Evolutionary conservation across 2,797 vertebrate species (phyloP).

Genomic region (Xyrichtys novacula): DNA sequence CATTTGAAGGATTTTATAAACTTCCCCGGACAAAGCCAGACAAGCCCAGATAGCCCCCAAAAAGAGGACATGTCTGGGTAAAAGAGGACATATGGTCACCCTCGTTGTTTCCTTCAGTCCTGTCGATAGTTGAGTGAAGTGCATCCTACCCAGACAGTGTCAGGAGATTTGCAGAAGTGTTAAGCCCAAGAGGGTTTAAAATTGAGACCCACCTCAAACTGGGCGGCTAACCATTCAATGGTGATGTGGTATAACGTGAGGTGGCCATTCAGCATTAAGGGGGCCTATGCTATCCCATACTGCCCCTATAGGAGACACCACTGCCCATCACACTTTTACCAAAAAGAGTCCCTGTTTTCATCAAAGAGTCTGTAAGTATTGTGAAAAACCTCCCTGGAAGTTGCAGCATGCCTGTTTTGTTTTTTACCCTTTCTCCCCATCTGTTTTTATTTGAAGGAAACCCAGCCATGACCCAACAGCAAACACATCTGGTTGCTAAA

Average conservation of each 20-base stretch:
- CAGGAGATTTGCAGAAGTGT: too few relatives aligned
- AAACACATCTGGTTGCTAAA: slow-evolving; percentile 42
- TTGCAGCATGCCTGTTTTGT: slow-evolving; percentile 41
- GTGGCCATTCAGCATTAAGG: neutral
- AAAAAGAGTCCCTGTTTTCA: slow-evolving; percentile 24
- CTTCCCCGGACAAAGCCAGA: too few relatives aligned
- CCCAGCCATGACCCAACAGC: slow-evolving; percentile 40
- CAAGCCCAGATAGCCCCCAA: too few relatives aligned
- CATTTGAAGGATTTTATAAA: too few relatives aligned
- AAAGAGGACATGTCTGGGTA: too few relatives aligned
- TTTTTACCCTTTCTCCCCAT: slow-evolving; percentile 46
- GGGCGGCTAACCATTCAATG: neutral
- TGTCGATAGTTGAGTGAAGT: too few relatives aligned
- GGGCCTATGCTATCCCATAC: neutral
- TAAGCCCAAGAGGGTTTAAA: neutral
- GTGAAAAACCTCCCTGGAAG: slow-evolving; percentile 36
- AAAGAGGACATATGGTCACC: too few relatives aligned
- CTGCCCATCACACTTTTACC: slow-evolving; percentile 22
- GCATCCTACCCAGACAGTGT: too few relatives aligned
- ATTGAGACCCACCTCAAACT: neutral
- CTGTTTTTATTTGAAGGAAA: slow-evolving; percentile 63
- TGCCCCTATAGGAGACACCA: neutral
- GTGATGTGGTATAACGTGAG: neutral
- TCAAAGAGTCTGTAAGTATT: slow-evolving; percentile 40
- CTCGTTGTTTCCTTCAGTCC: too few relatives aligned